Base-by-base conservation (phyloP, 2,797 vertebrate species). In the Gymnocypris eckloni region DNA sequence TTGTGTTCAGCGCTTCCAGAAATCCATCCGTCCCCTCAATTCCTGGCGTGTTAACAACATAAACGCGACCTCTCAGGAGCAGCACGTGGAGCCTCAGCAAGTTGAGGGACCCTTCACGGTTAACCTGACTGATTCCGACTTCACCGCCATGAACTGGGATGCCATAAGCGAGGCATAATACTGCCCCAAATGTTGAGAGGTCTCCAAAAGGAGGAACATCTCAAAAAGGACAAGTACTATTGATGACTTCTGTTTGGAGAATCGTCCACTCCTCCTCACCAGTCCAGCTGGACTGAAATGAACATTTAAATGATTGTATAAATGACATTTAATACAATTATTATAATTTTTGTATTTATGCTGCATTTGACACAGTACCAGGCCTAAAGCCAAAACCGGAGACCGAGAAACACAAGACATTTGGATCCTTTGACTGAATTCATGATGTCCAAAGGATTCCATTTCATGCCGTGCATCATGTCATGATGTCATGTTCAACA, bases 31-130 rank as follows among this genome's bases (percentile, higher is more conserved):
- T 84, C 96, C 97, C 16, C 91, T 95, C 33, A 94, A 93, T 87
- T 95, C 96, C 79, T 96, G 97, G 96, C 92, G 96, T 16, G 92
- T 90, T 0, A 96, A 94, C 91, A 94, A 92, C 86, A 9, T 84
- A 4, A 94, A 91, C 90, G 91, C 41, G 61, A 6, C 80, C 0
- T 75, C 80, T 56, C 67, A 9, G 1, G 86, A 84, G 54, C 91
- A 91, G 76, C 73, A 0, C 0, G 0, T 88, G 64, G 91, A 94
- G 11, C 76, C 83, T 0, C 93, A 94, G 6, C 87, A 89, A 89
- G 92, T 96, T 18, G 95, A 96, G 0, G 87, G 88, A 20, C 95
- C 95, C 0, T 96, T 93, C 90, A 96, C 95, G 0, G 94, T 97
- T 87, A 96, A 94, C 11, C 94, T 96, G 84, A 95, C 95, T 0